A percentile compares a stretch with the other conserved stretches of the same genome.
Conservation (phyloP, 2,797 vertebrate species). For the Fratercula arctica region DNA sequence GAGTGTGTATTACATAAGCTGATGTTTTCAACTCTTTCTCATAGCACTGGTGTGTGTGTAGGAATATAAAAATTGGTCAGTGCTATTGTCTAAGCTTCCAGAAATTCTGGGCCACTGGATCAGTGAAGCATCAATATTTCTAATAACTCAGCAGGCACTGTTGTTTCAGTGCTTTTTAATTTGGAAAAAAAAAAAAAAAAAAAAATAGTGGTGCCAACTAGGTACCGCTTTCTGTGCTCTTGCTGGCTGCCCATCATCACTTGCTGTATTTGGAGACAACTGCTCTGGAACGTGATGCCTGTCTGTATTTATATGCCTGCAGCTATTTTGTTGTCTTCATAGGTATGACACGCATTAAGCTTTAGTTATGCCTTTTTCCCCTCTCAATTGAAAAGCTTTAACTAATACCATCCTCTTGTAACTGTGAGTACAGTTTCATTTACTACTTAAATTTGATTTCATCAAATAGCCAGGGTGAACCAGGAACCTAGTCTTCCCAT, state of each 20-base stretch:
- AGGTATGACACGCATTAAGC: accelerated
- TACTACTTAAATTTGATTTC: neutral
- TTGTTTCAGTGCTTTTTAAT: neutral
- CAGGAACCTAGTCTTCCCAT: neutral
- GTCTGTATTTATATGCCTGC: neutral
- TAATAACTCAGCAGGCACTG: neutral
- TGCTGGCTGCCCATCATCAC: accelerated
- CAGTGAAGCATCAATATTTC: neutral
- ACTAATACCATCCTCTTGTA: neutral
- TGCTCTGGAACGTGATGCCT: neutral
- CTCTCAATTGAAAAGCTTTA: neutral
- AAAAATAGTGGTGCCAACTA: neutral
- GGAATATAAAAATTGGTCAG: neutral
- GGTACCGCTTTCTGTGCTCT: neutral
- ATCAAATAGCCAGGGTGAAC: neutral
- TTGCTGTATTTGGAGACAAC: neutral
- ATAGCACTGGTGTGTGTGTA: neutral
- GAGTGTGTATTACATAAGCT: neutral
- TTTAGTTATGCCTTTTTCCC: neutral
- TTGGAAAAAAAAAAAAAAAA: neutral
- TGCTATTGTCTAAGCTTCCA: neutral
- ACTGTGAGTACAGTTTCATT: neutral
- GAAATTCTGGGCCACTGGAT: neutral
- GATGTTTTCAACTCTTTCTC: neutral
- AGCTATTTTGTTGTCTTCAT: neutral